A percentile compares a stretch with the other conserved stretches of the same genome.
phyloP scores from a whole-genome alignment of 2,797 vertebrate genomes.

The Schizopygopsis pylzovi region DNA sequence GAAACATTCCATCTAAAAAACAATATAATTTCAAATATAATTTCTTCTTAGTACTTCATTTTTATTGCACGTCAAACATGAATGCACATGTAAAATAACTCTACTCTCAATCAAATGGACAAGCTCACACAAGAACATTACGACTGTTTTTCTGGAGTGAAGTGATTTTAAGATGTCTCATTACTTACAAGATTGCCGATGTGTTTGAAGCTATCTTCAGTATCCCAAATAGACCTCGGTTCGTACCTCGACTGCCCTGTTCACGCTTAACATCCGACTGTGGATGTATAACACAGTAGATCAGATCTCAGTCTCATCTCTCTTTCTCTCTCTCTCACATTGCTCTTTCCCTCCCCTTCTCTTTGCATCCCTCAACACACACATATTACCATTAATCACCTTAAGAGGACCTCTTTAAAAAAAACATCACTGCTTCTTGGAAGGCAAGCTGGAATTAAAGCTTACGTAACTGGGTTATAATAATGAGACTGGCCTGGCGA shows the following conservation, averaged over 20 bases:
- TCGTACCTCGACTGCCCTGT: conserved; percentile 1
- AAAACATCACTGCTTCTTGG: conserved; percentile 42
- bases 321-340: not conserved
- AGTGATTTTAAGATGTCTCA: not conserved
- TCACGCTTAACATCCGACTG: conserved; percentile 2
- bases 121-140: not conserved
- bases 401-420: conserved; percentile 49
- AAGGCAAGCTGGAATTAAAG: conserved; percentile 44
- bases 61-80: not conserved
- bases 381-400: conserved; percentile 47
- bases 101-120: not conserved
- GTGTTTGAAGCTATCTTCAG: not conserved
- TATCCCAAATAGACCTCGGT: conserved; percentile 1
- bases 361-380: conserved; percentile 38
- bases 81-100: not conserved
- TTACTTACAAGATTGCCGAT: conserved; percentile 21
- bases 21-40: not conserved
- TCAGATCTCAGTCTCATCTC: not conserved
- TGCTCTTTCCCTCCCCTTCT: conserved; percentile 34
- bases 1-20: not conserved
- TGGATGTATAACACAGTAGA: conserved; percentile 10
- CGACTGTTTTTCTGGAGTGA: not conserved
- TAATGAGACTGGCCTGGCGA: conserved; percentile 33
- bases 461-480: conserved; percentile 46
- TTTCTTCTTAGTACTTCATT: not conserved